phyloP scores from a whole-genome alignment of 2,797 vertebrate genomes.

The Poecilia wingei region DNA sequence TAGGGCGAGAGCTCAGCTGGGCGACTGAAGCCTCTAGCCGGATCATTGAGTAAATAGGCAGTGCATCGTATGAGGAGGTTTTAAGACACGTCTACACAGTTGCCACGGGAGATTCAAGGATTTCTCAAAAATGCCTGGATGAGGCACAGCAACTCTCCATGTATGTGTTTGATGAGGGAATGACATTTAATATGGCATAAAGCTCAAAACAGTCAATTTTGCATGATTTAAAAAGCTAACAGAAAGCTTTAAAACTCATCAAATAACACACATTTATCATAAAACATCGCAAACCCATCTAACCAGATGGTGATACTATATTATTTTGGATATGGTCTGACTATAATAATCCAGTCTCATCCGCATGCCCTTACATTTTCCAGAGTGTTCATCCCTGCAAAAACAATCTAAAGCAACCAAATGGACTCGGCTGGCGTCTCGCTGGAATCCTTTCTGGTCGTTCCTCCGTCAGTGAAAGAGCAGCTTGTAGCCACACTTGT shows the following conservation, averaged over 20 bases:
- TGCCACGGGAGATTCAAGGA: no score
- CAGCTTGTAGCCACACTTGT: slow-evolving; percentile 32
- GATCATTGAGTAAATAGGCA: no score
- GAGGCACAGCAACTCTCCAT: no score
- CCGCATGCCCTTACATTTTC: slow-evolving; percentile 15
- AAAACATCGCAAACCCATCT: not conserved
- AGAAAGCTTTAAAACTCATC: not conserved
- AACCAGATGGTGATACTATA: not conserved
- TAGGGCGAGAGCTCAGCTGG: no score
- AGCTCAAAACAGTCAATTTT: not conserved
- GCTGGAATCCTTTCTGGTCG: slow-evolving; percentile 17
- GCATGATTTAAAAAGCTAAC: not conserved
- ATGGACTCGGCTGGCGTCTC: not conserved
- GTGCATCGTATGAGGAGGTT: no score
- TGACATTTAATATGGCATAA: not conserved
- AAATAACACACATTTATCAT: not conserved
- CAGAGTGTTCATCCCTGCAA: not conserved
- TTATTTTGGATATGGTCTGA: not conserved
- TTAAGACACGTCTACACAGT: no score
- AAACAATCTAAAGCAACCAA: not conserved
- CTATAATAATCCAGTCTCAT: not conserved
- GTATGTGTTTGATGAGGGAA: no score
- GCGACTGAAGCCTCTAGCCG: no score
- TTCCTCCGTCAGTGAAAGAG: not conserved
- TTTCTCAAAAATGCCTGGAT: no score